Conservation (phyloP, 2,113 vertebrate genomes). For the Vombatus ursinus region DNA sequence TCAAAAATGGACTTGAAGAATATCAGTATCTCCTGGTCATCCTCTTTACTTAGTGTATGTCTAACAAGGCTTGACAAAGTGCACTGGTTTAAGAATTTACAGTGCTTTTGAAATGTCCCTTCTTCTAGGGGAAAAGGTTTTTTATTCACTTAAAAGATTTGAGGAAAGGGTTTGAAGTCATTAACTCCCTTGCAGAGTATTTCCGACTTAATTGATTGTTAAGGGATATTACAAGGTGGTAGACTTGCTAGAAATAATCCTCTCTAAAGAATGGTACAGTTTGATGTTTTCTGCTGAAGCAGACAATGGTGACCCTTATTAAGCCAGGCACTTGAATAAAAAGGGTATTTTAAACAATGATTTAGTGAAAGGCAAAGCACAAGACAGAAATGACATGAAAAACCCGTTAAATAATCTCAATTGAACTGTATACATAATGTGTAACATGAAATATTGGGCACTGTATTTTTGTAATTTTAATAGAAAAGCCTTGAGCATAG, state of each 20-base stretch:
- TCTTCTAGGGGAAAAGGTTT: constrained; percentile 49
- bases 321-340: constrained; percentile 66
- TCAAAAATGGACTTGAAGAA: background rate
- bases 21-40: background rate
- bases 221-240: constrained; percentile 75
- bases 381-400: background rate
- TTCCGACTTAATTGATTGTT: constrained; percentile 84
- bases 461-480: constrained; percentile 28
- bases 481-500: constrained; percentile 42
- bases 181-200: constrained; percentile 63
- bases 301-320: constrained; percentile 71
- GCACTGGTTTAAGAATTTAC: constrained; percentile 5
- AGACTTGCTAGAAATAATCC: constrained; percentile 81
- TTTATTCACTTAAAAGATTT: constrained; percentile 59
- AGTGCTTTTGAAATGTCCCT: constrained; percentile 35
- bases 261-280: constrained; percentile 70
- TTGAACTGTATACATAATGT: background rate
- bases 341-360: constrained; percentile 59
- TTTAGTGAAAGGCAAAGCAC: constrained; percentile 28
- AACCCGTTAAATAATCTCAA: background rate
- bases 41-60: constrained; percentile 4
- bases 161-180: constrained; percentile 64
- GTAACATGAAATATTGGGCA: background rate
- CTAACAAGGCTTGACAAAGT: constrained; percentile 29
- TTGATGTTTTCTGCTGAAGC: constrained; percentile 74